These are phyloP conservation scores for Nephrotoma flavescens DNA, from an alignment of 2,888 invertebrate genomes.

Conservation along the genomic window DNA sequence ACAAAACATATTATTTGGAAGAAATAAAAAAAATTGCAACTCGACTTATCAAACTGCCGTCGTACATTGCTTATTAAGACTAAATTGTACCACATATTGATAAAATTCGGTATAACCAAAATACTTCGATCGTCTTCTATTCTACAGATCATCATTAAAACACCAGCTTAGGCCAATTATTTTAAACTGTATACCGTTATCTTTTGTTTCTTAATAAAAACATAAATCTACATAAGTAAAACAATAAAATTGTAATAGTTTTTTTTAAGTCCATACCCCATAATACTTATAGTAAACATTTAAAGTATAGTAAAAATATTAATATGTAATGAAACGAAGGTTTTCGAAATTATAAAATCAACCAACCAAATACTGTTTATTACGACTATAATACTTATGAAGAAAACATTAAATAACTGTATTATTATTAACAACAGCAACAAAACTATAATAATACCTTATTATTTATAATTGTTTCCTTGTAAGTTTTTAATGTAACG, in stretches of 20 bases:
- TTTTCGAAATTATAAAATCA: not conserved
- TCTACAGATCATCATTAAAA: not conserved
- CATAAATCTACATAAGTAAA: not conserved
- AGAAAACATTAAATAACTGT: not conserved
- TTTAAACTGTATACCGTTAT: not conserved
- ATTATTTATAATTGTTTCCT: not conserved
- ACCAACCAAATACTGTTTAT: not conserved
- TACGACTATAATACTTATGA: not conserved
- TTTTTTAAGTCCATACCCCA: not conserved
- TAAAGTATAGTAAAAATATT: not conserved
- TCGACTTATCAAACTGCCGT: too few relatives aligned
- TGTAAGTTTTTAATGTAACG: not conserved
- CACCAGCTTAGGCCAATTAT: not conserved
- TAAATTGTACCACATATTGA: too few relatives aligned
- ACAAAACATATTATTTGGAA: too few relatives aligned
- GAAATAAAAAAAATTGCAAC: too few relatives aligned
- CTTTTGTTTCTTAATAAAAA: not conserved
- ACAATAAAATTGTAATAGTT: not conserved
- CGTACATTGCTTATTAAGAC: too few relatives aligned
- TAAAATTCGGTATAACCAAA: too few relatives aligned
- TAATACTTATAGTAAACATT: not conserved
- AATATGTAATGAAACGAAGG: not conserved
- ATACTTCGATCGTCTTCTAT: too few relatives aligned
- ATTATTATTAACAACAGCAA: not conserved
- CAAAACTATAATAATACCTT: not conserved